phyloP scores from a whole-genome alignment of 2,888 invertebrate species.

The Athalia rosae region DNA sequence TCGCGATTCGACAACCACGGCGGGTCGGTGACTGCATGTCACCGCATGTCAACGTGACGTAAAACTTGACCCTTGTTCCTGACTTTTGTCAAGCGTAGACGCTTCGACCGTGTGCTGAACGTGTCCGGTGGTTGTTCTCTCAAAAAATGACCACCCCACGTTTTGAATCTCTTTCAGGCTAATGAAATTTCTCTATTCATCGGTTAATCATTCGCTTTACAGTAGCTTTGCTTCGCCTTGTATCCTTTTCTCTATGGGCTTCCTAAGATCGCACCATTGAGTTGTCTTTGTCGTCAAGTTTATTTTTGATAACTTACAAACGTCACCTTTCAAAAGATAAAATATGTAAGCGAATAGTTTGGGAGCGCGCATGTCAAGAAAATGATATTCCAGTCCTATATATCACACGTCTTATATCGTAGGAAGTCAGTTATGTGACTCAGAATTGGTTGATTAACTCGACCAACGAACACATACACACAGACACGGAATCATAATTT shows the following conservation, averaged over 20 bases:
- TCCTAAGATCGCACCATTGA: not conserved
- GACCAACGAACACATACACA: too few species aligned
- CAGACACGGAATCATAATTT: too few species aligned
- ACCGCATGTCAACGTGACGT: too few species aligned
- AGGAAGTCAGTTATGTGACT: too few species aligned
- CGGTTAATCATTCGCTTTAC: constrained; percentile 9
- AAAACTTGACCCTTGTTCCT: not conserved
- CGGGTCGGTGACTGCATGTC: too few species aligned
- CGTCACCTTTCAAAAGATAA: not conserved
- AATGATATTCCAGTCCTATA: too few species aligned
- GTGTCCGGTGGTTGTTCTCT: not conserved
- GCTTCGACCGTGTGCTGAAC: not conserved
- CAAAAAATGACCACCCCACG: constrained; percentile 19
- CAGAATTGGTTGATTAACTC: too few species aligned
- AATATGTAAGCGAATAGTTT: too few species aligned
- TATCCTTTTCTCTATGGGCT: not conserved
- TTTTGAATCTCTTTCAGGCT: constrained; percentile 3
- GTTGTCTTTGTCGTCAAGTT: not conserved
- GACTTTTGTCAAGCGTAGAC: not conserved
- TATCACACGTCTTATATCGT: too few species aligned
- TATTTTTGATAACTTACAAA: constrained; percentile 15
- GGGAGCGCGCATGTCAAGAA: too few species aligned
- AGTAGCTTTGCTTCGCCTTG: not conserved
- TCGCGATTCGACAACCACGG: too few species aligned
- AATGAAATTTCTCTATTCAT: constrained; percentile 17